Conservation (phyloP, 2,113 vertebrate species). For the Cygnus buccinator region DNA sequence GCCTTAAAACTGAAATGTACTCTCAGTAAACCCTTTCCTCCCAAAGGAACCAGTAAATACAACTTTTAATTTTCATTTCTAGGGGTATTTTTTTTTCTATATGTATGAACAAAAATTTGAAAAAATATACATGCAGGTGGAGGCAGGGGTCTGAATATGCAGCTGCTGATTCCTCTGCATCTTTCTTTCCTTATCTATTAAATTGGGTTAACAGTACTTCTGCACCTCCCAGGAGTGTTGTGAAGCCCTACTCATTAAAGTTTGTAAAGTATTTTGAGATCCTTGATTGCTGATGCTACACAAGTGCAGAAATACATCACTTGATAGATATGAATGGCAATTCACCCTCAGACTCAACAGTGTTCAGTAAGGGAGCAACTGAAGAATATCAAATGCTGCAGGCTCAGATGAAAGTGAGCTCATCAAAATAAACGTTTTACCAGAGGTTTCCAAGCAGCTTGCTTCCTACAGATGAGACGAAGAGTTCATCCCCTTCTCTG, state of each 20-base stretch:
- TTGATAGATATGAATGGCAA: slow-evolving; percentile 1
- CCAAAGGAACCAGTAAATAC: not conserved
- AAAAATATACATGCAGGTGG: not conserved
- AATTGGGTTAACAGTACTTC: not conserved
- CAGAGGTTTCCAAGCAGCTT: slow-evolving; percentile 30
- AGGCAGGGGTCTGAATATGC: not conserved
- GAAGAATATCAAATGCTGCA: slow-evolving; percentile 28
- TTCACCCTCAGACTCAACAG: not conserved
- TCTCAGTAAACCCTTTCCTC: not conserved
- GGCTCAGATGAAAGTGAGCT: slow-evolving; percentile 15
- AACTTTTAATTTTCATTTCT: not conserved
- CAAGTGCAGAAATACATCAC: slow-evolving; percentile 1
- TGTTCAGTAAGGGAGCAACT: not conserved
- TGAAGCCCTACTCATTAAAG: slow-evolving; percentile 19
- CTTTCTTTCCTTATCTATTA: slow-evolving; percentile 4
- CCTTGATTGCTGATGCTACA: not conserved
- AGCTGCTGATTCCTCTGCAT: not conserved
- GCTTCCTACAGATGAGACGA: slow-evolving; percentile 42
- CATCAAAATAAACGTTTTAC: slow-evolving; percentile 56
- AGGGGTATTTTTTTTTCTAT: not conserved
- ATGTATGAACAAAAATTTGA: not conserved
- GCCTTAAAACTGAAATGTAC: not conserved
- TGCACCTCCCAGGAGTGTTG: not conserved
- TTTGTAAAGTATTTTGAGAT: not conserved
- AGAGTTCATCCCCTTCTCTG: slow-evolving; percentile 53